Conservation (phyloP, 2,797 vertebrate species). For the Sebastiscus tertius region DNA sequence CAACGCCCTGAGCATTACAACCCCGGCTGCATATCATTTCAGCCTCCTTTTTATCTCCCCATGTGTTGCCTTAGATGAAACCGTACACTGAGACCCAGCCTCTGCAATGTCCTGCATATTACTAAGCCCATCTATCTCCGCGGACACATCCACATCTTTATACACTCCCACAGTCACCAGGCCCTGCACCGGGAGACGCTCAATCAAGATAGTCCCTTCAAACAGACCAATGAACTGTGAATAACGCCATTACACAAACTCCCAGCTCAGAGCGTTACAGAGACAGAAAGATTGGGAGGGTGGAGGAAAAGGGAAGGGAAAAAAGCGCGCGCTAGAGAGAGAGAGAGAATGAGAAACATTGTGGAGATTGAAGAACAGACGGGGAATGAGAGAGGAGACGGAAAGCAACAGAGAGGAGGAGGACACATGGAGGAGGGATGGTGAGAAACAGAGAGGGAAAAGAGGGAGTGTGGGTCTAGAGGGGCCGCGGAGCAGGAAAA, state of each 20-base stretch:
- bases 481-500: conserved; percentile 73
- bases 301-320: neutral
- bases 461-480: conserved; percentile 39
- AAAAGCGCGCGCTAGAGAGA: neutral
- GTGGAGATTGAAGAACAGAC: conserved; percentile 37
- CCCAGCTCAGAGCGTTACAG: conserved; percentile 66
- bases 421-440: conserved; percentile 25
- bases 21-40: conserved; percentile 52
- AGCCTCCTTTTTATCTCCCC: conserved; percentile 58
- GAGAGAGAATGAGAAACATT: conserved; percentile 31
- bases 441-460: conserved; percentile 51
- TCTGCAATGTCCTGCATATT: conserved; percentile 71
- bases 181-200: conserved; percentile 71
- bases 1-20: conserved; percentile 54
- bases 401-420: conserved; percentile 56
- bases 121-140: conserved; percentile 71
- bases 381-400: conserved; percentile 31
- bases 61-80: conserved; percentile 57
- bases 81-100: conserved; percentile 22
- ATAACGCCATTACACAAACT: conserved; percentile 81
- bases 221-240: conserved; percentile 85
- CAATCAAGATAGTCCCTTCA: conserved; percentile 84
- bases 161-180: conserved; percentile 74
- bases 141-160: conserved; percentile 77
- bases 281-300: conserved; percentile 55